Percentiles rank a stretch among this genome's conserved stretches.
phyloP scores from a whole-genome alignment of 2,113 vertebrate genomes.

The Proteles cristata region DNA sequence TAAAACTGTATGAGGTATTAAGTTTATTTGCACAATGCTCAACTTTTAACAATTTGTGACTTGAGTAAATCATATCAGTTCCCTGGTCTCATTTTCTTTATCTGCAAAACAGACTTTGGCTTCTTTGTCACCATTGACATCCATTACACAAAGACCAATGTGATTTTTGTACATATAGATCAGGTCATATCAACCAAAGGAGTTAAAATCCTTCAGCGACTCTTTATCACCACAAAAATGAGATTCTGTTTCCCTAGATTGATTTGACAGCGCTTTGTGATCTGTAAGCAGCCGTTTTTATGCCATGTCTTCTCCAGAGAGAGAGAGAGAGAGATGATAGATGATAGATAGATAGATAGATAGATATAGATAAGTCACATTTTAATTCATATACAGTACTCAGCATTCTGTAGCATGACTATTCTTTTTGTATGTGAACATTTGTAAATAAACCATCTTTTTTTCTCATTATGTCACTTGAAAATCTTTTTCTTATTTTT shows the following conservation, averaged over 20 bases:
- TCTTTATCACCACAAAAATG: not conserved
- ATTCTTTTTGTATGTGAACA: not conserved
- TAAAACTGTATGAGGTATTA: not conserved
- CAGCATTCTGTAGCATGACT: not conserved
- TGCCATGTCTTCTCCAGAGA: not conserved
- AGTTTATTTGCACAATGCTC: not conserved
- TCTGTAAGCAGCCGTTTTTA: not conserved
- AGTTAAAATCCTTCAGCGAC: not conserved
- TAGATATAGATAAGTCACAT: not conserved
- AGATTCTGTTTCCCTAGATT: not conserved
- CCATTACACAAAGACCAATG: not conserved
- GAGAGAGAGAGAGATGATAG: too few species aligned
- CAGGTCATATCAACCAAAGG: not conserved
- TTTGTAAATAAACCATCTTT: not conserved
- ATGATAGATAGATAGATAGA: too few species aligned
- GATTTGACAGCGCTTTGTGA: not conserved
- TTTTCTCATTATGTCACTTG: not conserved
- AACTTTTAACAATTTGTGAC: not conserved
- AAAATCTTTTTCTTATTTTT: not conserved
- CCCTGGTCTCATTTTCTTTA: not conserved
- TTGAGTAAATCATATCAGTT: not conserved
- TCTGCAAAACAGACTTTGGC: not conserved
- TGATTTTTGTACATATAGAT: not conserved
- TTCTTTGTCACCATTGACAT: not conserved
- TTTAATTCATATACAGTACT: not conserved